Percentiles rank a stretch among this genome's conserved stretches.
Evolutionary conservation across 2,888 invertebrate species (phyloP).

Genomic region (Orthosia gracilis): DNA sequence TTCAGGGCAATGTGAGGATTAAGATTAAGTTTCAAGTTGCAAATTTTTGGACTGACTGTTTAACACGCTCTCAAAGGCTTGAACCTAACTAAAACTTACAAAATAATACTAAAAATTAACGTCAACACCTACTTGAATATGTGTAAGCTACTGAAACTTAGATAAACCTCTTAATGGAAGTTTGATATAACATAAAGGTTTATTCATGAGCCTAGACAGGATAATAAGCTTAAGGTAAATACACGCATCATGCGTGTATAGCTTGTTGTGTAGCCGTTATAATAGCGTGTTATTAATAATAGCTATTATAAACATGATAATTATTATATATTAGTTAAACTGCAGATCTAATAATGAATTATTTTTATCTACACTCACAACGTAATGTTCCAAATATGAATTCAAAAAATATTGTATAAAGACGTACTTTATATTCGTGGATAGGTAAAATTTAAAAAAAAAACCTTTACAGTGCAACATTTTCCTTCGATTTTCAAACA

Average conservation of each 20-base stretch:
- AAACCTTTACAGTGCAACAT: too few species aligned
- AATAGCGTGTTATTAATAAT: neutral
- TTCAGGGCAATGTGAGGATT: too few species aligned
- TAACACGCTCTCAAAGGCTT: neutral
- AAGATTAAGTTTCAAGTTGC: neutral
- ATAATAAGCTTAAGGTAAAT: neutral
- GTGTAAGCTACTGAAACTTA: neutral
- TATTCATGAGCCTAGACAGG: conserved; percentile 11
- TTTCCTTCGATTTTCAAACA: too few species aligned
- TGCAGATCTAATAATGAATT: too few species aligned
- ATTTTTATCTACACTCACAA: too few species aligned
- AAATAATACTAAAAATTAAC: neutral
- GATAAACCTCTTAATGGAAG: conserved; percentile 6
- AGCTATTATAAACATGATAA: neutral
- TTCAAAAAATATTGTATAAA: too few species aligned
- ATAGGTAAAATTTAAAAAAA: too few species aligned
- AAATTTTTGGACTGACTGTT: neutral
- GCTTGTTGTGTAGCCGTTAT: neutral
- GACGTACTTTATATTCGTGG: too few species aligned
- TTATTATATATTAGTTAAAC: too few species aligned
- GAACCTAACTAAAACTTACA: neutral
- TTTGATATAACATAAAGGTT: conserved; percentile 15
- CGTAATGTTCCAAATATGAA: too few species aligned
- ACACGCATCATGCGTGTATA: neutral
- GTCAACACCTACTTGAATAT: neutral